These are phyloP conservation scores for Suricata suricatta DNA, from an alignment of 2,113 vertebrate genomes.

Conservation along the genomic window DNA sequence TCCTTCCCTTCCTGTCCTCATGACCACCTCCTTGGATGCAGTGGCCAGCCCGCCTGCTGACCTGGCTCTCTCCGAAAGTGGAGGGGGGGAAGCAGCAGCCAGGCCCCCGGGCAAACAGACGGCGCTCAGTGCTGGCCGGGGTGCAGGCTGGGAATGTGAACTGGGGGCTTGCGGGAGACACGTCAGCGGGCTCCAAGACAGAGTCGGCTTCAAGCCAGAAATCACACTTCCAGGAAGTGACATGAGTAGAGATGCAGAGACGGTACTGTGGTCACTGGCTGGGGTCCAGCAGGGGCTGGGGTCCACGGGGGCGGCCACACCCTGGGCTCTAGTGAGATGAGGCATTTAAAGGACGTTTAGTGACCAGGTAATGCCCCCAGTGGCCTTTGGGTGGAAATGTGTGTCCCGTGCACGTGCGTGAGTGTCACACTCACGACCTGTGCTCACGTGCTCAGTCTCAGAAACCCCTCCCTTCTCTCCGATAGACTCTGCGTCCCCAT, in stretches of 20 bases:
- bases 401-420: no score
- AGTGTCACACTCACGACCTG: no score
- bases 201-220: background rate
- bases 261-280: background rate
- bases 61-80: background rate
- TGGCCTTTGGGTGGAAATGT: background rate
- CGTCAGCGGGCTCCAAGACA: background rate
- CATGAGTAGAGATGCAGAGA: background rate
- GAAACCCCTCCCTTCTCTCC: no score
- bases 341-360: background rate
- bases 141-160: accelerated
- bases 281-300: background rate
- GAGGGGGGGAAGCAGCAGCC: background rate
- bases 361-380: background rate
- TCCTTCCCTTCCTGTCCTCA: background rate
- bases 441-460: no score
- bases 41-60: no score
- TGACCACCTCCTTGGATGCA: accelerated
- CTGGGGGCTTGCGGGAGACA: no score
- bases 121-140: accelerated
- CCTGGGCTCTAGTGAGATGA: background rate
- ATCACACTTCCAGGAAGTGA: background rate
- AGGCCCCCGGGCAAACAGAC: background rate
- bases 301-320: no score
- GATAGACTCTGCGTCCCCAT: no score